Percentiles rank a stretch among this genome's conserved stretches.
phyloP scores from a whole-genome alignment of 2,113 vertebrate species.

The Danionella cerebrum region DNA sequence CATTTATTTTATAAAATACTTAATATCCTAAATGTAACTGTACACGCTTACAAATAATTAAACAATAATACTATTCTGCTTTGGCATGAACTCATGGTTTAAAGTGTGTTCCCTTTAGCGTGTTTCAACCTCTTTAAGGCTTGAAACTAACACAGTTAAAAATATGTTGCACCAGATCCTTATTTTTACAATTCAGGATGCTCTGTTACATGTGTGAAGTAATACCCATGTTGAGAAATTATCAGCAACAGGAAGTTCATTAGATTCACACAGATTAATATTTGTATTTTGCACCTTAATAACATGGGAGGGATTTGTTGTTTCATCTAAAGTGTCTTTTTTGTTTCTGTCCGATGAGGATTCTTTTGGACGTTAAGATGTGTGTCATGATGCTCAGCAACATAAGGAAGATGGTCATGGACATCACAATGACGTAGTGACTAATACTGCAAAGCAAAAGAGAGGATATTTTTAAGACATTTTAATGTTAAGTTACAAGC shows the following conservation, averaged over 20 bases:
- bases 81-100: too few species aligned
- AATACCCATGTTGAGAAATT: not conserved
- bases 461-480: not conserved
- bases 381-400: conserved; percentile 84
- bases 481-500: too few species aligned
- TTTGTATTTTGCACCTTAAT: not conserved
- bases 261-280: not conserved
- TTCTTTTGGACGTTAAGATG: conserved; percentile 74
- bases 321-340: conserved; percentile 76
- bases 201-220: not conserved
- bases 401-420: conserved; percentile 89
- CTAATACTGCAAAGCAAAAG: conserved; percentile 75
- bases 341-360: conserved; percentile 56
- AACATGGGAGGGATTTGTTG: not conserved
- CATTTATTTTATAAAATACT: too few species aligned
- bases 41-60: too few species aligned
- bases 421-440: conserved; percentile 97
- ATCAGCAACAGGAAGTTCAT: not conserved
- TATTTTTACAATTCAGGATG: not conserved
- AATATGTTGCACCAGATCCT: not conserved
- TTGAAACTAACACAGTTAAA: too few species aligned
- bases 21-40: too few species aligned
- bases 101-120: too few species aligned
- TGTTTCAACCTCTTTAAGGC: too few species aligned
- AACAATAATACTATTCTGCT: too few species aligned